phyloP scores from a whole-genome alignment of 2,113 vertebrate species.

The Proteles cristata region DNA sequence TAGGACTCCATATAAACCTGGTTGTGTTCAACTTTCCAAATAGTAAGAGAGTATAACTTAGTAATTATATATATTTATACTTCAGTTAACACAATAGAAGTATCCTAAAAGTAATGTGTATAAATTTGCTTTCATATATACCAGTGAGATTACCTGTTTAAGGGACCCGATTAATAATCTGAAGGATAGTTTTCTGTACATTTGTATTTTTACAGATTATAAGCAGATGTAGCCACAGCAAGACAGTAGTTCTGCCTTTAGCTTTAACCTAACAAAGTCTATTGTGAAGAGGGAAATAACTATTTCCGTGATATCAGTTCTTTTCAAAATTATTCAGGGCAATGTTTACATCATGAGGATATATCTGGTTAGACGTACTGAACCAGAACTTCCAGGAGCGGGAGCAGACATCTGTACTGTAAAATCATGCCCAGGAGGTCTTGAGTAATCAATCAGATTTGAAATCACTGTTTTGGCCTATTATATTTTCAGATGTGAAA shows the following conservation, averaged over 20 bases:
- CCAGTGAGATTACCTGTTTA: not conserved
- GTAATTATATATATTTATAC: not conserved
- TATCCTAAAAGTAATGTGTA: not conserved
- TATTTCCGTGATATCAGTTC: not conserved
- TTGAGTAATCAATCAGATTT: not conserved
- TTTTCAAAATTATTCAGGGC: not conserved
- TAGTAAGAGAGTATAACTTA: not conserved
- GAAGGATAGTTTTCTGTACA: not conserved
- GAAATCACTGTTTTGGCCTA: conserved; percentile 26
- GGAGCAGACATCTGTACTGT: not conserved
- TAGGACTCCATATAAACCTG: not conserved
- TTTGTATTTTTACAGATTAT: not conserved
- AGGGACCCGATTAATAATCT: not conserved
- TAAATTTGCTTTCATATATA: not conserved
- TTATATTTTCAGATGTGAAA: conserved; percentile 49
- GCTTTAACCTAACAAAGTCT: not conserved
- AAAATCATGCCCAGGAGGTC: not conserved
- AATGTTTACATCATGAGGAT: not conserved
- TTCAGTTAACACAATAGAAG: not conserved
- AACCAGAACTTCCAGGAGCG: not conserved
- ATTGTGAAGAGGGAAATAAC: not conserved
- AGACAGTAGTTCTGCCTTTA: not conserved
- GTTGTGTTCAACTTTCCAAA: not conserved
- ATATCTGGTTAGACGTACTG: not conserved
- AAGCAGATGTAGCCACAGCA: not conserved